Evolutionary conservation across 2,113 vertebrate species (phyloP).

Genomic region (Junco hyemalis): DNA sequence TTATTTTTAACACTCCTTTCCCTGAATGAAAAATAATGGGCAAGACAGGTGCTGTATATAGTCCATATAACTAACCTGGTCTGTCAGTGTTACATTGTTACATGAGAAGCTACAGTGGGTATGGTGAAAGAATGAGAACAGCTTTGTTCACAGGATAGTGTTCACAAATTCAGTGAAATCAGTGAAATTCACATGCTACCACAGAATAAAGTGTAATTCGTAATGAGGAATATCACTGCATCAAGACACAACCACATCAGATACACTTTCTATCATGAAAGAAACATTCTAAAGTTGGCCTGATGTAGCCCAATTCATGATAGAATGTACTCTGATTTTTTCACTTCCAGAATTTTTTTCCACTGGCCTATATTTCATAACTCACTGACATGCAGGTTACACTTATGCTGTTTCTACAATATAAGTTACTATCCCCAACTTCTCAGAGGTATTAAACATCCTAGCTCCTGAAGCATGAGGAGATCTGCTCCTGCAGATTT

Average conservation of each 20-base stretch:
- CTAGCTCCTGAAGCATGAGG: background rate
- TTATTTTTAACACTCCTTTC: background rate
- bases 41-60: background rate
- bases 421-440: background rate
- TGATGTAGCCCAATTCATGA: background rate
- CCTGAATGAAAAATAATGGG: background rate
- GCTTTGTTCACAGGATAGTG: background rate
- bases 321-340: background rate
- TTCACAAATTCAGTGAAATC: background rate
- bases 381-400: background rate
- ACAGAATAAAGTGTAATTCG: background rate
- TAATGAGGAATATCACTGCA: background rate
- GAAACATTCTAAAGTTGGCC: background rate
- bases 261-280: background rate
- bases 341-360: background rate
- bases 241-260: background rate
- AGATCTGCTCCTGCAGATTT: background rate
- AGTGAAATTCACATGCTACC: background rate
- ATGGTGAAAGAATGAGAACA: background rate
- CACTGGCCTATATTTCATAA: background rate
- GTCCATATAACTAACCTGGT: background rate
- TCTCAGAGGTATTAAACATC: background rate
- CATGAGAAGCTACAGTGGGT: background rate
- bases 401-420: background rate
- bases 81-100: background rate